Conservation (phyloP, 2,888 invertebrate species). For the Helleia helle region DNA sequence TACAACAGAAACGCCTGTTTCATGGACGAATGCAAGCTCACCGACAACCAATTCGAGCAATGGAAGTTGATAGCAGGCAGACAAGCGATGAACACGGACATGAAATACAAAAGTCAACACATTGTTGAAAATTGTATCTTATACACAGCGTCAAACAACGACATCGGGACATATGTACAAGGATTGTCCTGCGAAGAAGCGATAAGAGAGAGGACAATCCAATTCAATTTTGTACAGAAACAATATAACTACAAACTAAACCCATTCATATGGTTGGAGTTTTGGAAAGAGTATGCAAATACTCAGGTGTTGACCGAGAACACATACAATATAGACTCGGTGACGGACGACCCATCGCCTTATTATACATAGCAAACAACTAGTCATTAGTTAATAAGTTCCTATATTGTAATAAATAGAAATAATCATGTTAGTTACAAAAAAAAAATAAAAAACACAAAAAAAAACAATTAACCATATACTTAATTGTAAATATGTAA, state of each 20-base stretch:
- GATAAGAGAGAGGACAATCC: not conserved
- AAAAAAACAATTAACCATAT: too few species aligned
- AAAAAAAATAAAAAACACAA: too few species aligned
- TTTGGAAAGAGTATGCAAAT: not conserved
- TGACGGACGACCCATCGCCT: too few species aligned
- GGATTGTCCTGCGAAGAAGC: not conserved
- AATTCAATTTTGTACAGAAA: not conserved
- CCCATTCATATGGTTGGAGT: not conserved
- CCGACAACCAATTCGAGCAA: constrained; percentile 32
- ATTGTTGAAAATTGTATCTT: constrained; percentile 2
- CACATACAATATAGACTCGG: too few species aligned
- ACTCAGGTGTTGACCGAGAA: too few species aligned
- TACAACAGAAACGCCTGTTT: constrained; percentile 27
- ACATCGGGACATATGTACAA: constrained; percentile 4
- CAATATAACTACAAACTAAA: not conserved
- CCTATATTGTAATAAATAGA: too few species aligned
- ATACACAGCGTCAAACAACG: constrained; percentile 10
- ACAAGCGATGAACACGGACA: constrained; percentile 23
- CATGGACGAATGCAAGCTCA: constrained; percentile 31
- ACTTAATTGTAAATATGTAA: too few species aligned
- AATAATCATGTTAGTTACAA: too few species aligned
- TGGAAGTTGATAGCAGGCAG: constrained; percentile 28
- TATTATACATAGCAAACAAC: too few species aligned
- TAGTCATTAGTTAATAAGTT: too few species aligned
- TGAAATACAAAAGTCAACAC: constrained; percentile 17